Percentiles rank a stretch among this genome's conserved stretches.
These are phyloP conservation scores for Hippocampus comes DNA, from an alignment of 2,113 vertebrate genomes.

Conservation along the genomic window DNA sequence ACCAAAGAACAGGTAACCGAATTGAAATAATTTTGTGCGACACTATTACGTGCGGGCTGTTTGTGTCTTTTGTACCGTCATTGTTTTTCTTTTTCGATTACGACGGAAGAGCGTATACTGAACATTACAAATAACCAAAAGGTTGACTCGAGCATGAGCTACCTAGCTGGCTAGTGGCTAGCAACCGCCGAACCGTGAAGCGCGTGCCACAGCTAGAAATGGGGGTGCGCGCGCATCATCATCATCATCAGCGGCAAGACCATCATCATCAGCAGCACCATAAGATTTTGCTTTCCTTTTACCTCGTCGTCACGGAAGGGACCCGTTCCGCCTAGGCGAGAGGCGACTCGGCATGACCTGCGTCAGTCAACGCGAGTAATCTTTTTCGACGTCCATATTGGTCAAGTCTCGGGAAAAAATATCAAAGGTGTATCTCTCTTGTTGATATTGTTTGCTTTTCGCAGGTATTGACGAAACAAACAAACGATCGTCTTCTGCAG, in stretches of 20 bases:
- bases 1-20: background rate
- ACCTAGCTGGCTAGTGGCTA: background rate
- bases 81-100: background rate
- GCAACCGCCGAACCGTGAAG: background rate
- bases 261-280: background rate
- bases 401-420: background rate
- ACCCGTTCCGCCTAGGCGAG: background rate
- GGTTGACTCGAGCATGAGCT: background rate
- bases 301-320: constrained; percentile 2
- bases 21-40: background rate
- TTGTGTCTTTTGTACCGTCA: background rate
- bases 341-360: background rate
- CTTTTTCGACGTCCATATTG: background rate
- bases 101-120: background rate
- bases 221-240: background rate
- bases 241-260: background rate
- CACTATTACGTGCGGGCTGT: background rate
- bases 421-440: background rate
- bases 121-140: background rate
- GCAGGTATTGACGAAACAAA: background rate
- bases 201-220: background rate
- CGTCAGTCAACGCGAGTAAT: background rate
- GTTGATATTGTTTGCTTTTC: background rate
- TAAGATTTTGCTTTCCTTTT: background rate
- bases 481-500: background rate